Evolutionary conservation across 2,797 vertebrate genomes (phyloP).

Genomic region (Platalea minor): DNA sequence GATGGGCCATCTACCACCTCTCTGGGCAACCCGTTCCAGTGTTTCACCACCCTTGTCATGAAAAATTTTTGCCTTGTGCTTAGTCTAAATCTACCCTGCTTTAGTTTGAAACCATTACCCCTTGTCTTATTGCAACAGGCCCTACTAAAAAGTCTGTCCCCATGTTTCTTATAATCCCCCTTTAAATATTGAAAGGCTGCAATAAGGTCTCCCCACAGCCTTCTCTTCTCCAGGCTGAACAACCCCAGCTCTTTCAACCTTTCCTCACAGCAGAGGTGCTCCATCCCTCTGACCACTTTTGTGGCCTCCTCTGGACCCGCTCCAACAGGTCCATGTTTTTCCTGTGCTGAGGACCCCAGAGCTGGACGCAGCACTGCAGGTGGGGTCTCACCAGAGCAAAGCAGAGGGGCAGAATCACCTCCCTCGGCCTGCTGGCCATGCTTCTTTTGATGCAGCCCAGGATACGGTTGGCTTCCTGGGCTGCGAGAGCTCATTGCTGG

Average conservation of each 20-base stretch:
- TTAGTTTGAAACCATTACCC: background rate
- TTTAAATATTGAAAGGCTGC: background rate
- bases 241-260: background rate
- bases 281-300: background rate
- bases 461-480: background rate
- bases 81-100: background rate
- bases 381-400: background rate
- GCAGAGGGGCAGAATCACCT: background rate
- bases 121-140: background rate
- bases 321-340: background rate
- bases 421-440: rapidly evolving
- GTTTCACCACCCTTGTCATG: background rate
- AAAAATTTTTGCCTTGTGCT: background rate
- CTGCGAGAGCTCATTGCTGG: rapidly evolving
- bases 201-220: background rate
- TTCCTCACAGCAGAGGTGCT: rapidly evolving
- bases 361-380: background rate
- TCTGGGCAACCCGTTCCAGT: background rate
- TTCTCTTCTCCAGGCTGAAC: background rate
- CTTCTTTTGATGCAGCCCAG: background rate
- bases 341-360: background rate
- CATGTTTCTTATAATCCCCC: too few species aligned
- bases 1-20: background rate
- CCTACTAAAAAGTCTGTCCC: background rate
- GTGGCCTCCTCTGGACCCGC: rapidly evolving